phyloP scores from a whole-genome alignment of 1,140 invertebrate genomes.

The Zophobas morio region DNA sequence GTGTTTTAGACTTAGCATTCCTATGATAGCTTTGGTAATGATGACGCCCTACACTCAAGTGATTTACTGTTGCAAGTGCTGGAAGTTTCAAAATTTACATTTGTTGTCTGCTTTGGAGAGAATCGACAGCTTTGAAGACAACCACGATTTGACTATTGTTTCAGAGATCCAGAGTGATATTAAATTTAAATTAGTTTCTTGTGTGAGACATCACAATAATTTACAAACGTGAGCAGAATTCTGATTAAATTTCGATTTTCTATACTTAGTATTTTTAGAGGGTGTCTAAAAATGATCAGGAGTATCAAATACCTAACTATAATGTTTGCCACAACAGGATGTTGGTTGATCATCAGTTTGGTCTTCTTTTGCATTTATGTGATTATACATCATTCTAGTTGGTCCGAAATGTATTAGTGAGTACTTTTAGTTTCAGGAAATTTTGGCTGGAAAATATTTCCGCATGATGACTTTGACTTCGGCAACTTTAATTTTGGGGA shows the following conservation, averaged over 20 bases:
- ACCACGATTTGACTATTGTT: too few species aligned
- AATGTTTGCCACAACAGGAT: not conserved
- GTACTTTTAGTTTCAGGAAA: not conserved
- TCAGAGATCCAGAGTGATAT: not conserved
- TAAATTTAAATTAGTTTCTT: not conserved
- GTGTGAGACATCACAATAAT: too few species aligned
- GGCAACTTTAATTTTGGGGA: not conserved
- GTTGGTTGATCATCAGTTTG: not conserved
- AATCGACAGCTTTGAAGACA: not conserved
- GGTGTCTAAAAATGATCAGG: not conserved
- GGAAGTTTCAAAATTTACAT: not conserved
- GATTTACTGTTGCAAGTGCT: not conserved
- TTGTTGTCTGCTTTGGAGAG: not conserved
- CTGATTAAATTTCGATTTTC: not conserved
- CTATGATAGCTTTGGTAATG: not conserved
- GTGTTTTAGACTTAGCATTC: not conserved
- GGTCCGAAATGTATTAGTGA: too few species aligned
- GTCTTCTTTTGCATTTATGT: not conserved
- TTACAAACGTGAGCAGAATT: too few species aligned
- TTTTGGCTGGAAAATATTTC: not conserved
- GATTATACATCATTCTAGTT: not conserved
- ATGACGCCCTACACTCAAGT: not conserved
- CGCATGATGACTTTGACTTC: not conserved
- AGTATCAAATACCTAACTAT: not conserved
- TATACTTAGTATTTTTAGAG: not conserved